These are phyloP conservation scores for Phrynosoma platyrhinos DNA, from an alignment of 2,113 vertebrate species.

Conservation along the genomic window DNA sequence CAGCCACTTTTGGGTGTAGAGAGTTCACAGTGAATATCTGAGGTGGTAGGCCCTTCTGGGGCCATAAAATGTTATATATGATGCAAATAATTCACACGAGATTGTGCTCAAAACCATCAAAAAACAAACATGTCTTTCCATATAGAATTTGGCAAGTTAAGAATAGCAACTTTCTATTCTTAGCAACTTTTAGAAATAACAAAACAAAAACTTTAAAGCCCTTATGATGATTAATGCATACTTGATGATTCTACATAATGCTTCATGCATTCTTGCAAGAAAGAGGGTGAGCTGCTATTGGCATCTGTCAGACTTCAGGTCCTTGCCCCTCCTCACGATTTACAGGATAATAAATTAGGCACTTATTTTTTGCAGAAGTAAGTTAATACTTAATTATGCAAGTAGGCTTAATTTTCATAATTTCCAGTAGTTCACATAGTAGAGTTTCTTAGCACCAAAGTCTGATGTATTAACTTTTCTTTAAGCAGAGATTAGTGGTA, in stretches of 20 bases:
- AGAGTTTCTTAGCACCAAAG: no score
- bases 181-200: background rate
- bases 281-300: background rate
- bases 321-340: background rate
- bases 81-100: background rate
- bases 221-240: background rate
- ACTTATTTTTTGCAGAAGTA: no score
- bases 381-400: background rate
- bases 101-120: background rate
- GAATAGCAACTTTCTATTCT: background rate
- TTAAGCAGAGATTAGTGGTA: background rate
- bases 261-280: background rate
- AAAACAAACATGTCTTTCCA: background rate
- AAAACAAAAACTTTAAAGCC: no score
- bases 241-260: background rate
- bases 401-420: background rate
- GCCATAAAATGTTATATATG: background rate
- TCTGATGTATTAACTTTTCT: background rate
- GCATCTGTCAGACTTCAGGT: background rate
- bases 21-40: no score
- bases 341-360: no score
- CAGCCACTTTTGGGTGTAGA: background rate
- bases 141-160: background rate
- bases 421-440: background rate
- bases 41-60: background rate